These are phyloP conservation scores for Falcunculus frontatus DNA, from an alignment of 2,113 vertebrate genomes.

Conservation along the genomic window DNA sequence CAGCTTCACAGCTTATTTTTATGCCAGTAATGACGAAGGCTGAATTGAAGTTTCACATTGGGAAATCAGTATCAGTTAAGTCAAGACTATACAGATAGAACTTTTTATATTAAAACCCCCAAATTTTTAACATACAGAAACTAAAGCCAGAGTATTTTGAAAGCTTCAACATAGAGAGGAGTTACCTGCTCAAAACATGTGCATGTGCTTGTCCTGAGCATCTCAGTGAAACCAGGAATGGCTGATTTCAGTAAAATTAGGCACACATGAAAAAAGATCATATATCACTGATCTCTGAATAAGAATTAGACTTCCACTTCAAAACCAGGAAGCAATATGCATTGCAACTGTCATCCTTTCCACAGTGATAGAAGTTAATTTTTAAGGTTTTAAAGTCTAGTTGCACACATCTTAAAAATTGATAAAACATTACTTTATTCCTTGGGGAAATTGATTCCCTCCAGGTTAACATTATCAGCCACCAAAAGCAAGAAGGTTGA, in stretches of 20 bases:
- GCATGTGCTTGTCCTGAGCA: not conserved
- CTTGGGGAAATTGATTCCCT: not conserved
- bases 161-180: not conserved
- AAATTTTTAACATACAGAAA: not conserved
- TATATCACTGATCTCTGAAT: not conserved
- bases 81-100: not conserved
- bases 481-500: not conserved
- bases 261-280: not conserved
- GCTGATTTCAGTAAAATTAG: not conserved
- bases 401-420: not conserved
- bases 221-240: not conserved
- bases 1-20: not conserved
- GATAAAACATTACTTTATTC: not conserved
- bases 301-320: not conserved
- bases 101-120: rapidly evolving
- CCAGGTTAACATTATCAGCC: not conserved
- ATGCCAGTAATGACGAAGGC: not conserved
- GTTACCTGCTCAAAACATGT: not conserved
- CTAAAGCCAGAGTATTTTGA: not conserved
- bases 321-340: not conserved
- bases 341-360: not conserved
- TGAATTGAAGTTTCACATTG: not conserved
- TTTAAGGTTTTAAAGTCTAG: not conserved
- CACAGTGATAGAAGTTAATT: not conserved
- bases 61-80: not conserved